These are phyloP conservation scores for Zingel zingel DNA, from an alignment of 2,113 vertebrate genomes.

Conservation along the genomic window DNA sequence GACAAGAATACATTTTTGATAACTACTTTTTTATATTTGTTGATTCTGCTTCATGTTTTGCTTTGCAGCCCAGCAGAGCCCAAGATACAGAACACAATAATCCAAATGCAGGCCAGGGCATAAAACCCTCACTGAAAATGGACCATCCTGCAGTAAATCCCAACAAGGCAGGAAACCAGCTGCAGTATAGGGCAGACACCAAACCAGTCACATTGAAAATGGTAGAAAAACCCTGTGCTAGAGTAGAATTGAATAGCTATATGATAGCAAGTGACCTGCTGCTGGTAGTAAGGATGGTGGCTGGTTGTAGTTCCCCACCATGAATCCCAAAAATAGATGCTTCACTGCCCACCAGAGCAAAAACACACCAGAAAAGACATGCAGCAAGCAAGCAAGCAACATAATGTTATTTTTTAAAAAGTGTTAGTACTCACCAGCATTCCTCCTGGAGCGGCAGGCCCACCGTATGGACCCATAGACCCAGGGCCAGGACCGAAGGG, in stretches of 20 bases:
- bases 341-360: conserved; percentile 15
- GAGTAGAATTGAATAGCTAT: neutral
- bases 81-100: conserved; percentile 10
- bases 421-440: conserved; percentile 79
- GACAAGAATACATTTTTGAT: conserved; percentile 81
- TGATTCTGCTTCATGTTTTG: conserved; percentile 16
- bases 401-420: neutral
- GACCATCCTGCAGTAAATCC: conserved; percentile 30
- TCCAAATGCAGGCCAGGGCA: neutral
- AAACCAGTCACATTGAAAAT: neutral
- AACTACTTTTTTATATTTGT: conserved; percentile 37
- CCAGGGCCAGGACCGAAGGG: conserved; percentile 74
- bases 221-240: conserved; percentile 5
- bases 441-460: conserved; percentile 79
- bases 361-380: conserved; percentile 17
- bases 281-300: neutral
- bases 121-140: neutral
- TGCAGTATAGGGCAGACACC: neutral
- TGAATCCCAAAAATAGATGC: conserved; percentile 13
- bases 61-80: conserved; percentile 52
- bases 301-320: neutral
- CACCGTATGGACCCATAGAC: conserved; percentile 81
- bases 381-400: conserved; percentile 42
- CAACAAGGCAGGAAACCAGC: conserved; percentile 26
- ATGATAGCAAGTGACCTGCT: neutral